These are phyloP conservation scores for Leptatherina wallacei DNA, from an alignment of 2,797 vertebrate species.

Conservation along the genomic window DNA sequence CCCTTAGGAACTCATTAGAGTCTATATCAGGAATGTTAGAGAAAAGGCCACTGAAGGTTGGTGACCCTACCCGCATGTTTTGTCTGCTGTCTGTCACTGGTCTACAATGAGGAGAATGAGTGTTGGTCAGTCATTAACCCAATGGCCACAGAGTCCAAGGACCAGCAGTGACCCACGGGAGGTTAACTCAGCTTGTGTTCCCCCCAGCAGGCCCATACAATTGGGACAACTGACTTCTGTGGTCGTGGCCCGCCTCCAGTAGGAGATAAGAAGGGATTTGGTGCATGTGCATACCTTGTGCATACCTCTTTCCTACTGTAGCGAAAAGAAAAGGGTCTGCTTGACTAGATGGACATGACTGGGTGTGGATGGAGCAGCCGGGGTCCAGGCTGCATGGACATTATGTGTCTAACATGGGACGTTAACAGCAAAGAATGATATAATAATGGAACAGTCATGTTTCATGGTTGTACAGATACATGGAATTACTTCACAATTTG, in stretches of 20 bases:
- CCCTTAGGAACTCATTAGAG: conserved; percentile 76
- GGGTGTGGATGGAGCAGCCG: conserved; percentile 41
- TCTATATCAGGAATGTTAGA: conserved; percentile 71
- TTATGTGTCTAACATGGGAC: neutral
- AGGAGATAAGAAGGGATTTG: conserved; percentile 80
- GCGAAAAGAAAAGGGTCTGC: conserved; percentile 63
- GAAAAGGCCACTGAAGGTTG: conserved; percentile 67
- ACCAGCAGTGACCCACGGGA: conserved; percentile 59
- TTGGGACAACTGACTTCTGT: conserved; percentile 71
- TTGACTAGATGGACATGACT: conserved; percentile 46
- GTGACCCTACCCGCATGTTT: conserved; percentile 71
- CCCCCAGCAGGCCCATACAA: conserved; percentile 65
- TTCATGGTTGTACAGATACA: neutral
- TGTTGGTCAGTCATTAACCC: conserved; percentile 72
- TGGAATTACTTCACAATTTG: neutral
- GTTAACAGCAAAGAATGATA: neutral
- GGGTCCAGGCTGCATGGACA: conserved; percentile 35
- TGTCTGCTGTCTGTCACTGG: conserved; percentile 71
- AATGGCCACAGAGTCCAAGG: conserved; percentile 58
- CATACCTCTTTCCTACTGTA: conserved; percentile 77
- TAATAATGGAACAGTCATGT: neutral
- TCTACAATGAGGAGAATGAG: conserved; percentile 66
- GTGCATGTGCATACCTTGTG: conserved; percentile 46
- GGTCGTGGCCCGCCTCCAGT: conserved; percentile 54
- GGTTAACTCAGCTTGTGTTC: conserved; percentile 71